phyloP scores from a whole-genome alignment of 1,140 invertebrate species.

The Bombus picipes region DNA sequence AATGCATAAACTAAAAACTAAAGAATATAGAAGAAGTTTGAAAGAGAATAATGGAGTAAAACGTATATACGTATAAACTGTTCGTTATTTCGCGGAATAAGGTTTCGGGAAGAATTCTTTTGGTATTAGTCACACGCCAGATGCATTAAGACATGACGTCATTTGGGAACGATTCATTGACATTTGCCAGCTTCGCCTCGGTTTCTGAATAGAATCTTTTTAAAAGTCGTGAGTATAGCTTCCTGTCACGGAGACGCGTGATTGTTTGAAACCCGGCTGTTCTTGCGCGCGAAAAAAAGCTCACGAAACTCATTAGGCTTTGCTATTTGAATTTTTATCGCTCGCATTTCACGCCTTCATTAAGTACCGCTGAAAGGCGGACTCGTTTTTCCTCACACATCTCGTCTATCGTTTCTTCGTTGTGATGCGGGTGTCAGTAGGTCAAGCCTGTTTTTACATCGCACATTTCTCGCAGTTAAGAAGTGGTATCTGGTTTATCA shows the following conservation, averaged over 20 bases:
- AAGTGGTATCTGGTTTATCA: background rate
- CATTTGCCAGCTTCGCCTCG: constrained; percentile 10
- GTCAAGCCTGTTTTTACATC: constrained; percentile 19
- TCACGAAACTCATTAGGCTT: constrained; percentile 37
- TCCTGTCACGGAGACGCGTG: constrained; percentile 9
- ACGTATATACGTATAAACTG: background rate
- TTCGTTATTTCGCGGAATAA: background rate
- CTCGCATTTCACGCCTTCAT: constrained; percentile 28
- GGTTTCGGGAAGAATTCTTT: background rate
- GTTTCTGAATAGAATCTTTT: constrained; percentile 9
- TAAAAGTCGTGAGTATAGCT: constrained; percentile 4
- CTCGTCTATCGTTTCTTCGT: background rate
- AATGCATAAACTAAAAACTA: background rate
- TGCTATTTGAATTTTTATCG: constrained; percentile 44
- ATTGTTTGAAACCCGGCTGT: constrained; percentile 32
- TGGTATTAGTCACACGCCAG: background rate
- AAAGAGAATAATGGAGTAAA: background rate
- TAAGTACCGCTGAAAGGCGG: constrained; percentile 32
- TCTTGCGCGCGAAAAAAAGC: constrained; percentile 11
- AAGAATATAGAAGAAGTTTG: background rate
- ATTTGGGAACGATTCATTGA: constrained; percentile 28
- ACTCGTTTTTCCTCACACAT: background rate
- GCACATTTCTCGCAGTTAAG: background rate
- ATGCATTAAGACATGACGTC: constrained; percentile 17
- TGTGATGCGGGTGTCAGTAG: constrained; percentile 14